These are phyloP conservation scores for Phoenoteleia sp. DNA, from an alignment of 2,888 invertebrate species.

Conservation along the genomic window DNA sequence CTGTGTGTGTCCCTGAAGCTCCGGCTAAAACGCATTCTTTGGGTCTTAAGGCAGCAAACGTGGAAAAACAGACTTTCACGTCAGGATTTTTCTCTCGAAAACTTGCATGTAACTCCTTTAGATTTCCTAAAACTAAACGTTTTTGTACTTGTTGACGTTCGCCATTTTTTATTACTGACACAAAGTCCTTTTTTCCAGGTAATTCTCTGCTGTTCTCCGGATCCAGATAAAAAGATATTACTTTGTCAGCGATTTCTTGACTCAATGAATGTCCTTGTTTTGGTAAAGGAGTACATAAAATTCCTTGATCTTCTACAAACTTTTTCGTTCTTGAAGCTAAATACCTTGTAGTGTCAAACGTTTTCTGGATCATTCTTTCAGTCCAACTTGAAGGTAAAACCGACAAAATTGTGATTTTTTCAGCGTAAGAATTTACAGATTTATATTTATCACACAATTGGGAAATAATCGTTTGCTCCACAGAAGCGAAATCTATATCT, in stretches of 20 bases:
- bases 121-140: constrained; percentile 27
- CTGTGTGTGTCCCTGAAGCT: constrained; percentile 35
- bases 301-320: background rate
- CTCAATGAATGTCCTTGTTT: constrained; percentile 1
- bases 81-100: constrained; percentile 24
- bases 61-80: constrained; percentile 22
- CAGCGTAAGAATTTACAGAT: background rate
- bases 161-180: constrained; percentile 18
- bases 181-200: constrained; percentile 43
- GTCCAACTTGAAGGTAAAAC: constrained; percentile 18
- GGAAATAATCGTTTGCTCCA: background rate
- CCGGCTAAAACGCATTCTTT: constrained; percentile 19
- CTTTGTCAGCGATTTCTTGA: constrained; percentile 2
- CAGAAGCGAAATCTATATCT: constrained; percentile 7
- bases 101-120: constrained; percentile 20
- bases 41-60: constrained; percentile 27
- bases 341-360: constrained; percentile 4
- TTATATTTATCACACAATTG: constrained; percentile 9
- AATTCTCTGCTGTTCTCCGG: constrained; percentile 11
- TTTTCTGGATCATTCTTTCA: background rate
- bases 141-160: constrained; percentile 31
- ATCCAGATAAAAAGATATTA: constrained; percentile 15
- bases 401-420: constrained; percentile 17
- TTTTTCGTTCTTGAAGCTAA: constrained; percentile 18
- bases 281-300: constrained; percentile 20